phyloP scores from a whole-genome alignment of 2,888 invertebrate genomes.

The Philhelius pedissequus region DNA sequence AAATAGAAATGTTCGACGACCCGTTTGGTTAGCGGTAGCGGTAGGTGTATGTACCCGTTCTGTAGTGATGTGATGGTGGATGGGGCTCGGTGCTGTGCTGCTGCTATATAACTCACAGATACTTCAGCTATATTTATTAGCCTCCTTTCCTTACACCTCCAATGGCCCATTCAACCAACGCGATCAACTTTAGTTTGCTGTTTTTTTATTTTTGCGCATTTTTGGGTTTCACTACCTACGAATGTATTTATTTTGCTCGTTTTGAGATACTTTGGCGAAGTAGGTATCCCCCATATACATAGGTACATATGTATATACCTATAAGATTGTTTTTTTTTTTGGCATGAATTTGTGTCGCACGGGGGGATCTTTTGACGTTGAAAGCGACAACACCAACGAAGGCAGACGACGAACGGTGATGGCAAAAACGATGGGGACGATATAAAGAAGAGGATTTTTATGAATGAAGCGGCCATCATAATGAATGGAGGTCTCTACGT shows the following conservation, averaged over 20 bases:
- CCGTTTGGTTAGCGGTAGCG: no score
- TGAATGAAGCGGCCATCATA: conserved; percentile 76
- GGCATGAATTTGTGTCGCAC: conserved; percentile 18
- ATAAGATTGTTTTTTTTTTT: no score
- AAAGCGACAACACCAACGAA: conserved; percentile 30
- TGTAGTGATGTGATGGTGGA: no score
- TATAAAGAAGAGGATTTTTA: conserved; percentile 73
- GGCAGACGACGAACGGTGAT: conserved; percentile 17
- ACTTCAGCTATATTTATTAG: conserved; percentile 31
- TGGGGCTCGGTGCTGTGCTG: not conserved
- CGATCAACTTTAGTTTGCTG: conserved; percentile 39
- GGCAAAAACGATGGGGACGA: conserved; percentile 47
- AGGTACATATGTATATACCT: no score
- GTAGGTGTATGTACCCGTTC: no score
- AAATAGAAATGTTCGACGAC: conserved; percentile 20
- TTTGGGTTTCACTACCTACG: conserved; percentile 46
- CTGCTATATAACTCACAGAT: conserved; percentile 33
- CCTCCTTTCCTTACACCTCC: conserved; percentile 11
- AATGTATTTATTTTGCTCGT: conserved; percentile 11
- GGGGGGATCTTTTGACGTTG: conserved; percentile 48
- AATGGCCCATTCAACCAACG: no score
- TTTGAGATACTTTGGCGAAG: conserved; percentile 70
- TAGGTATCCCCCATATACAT: conserved; percentile 62
- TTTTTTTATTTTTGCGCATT: conserved; percentile 32
- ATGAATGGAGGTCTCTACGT: conserved; percentile 74